These are phyloP conservation scores for Leiothrix lutea DNA, from an alignment of 2,113 vertebrate genomes.

Conservation along the genomic window DNA sequence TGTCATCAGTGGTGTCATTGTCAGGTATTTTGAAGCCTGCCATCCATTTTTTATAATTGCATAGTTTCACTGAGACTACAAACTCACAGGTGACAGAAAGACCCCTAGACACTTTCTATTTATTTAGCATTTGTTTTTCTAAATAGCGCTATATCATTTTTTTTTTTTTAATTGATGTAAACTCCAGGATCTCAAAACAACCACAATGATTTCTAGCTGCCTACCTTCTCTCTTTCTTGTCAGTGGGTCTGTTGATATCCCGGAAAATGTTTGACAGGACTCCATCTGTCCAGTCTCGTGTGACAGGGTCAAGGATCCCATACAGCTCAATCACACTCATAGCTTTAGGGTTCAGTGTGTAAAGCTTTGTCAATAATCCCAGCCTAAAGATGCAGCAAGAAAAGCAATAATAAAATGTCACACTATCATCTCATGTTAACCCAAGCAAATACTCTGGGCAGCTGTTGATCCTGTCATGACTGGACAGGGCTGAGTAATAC, in stretches of 20 bases:
- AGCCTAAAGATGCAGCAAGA: slow-evolving; percentile 71
- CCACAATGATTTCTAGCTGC: not conserved
- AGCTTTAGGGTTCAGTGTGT: slow-evolving; percentile 92
- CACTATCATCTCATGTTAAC: not conserved
- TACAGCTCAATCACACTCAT: slow-evolving; percentile 94
- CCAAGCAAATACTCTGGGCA: not conserved
- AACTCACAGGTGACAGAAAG: not conserved
- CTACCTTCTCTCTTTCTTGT: slow-evolving; percentile 91
- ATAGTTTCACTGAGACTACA: not conserved
- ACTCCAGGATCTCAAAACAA: not conserved
- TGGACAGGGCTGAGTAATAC: not conserved
- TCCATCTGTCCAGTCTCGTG: slow-evolving; percentile 95
- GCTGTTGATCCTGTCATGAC: not conserved
- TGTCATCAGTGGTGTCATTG: not conserved
- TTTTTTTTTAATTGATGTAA: not conserved
- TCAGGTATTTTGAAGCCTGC: not conserved
- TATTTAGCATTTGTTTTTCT: not conserved
- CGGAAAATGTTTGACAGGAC: slow-evolving; percentile 96
- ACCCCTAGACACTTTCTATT: not conserved
- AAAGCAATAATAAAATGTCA: not conserved
- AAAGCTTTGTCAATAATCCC: slow-evolving; percentile 86
- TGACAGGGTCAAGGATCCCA: slow-evolving; percentile 88
- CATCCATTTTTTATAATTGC: not conserved
- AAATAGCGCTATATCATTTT: not conserved
- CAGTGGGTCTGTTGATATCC: slow-evolving; percentile 91